phyloP scores from a whole-genome alignment of 2,797 vertebrate genomes.

The Eremophila alpestris region DNA sequence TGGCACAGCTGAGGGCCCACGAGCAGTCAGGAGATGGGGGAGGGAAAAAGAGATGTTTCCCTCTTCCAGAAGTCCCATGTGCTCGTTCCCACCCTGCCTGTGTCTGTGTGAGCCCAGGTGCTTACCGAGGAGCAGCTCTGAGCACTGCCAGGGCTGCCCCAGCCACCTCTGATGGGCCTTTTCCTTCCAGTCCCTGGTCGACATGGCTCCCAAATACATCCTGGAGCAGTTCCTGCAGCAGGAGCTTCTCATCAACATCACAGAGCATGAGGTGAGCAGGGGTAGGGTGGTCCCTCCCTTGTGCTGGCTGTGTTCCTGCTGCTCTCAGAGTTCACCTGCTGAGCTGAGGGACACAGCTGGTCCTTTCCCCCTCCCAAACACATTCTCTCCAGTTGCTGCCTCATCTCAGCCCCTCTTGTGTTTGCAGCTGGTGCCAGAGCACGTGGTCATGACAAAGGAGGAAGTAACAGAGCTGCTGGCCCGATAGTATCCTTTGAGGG shows the following conservation, averaged over 20 bases:
- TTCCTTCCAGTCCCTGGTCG: conserved; percentile 87
- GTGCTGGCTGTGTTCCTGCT: background rate
- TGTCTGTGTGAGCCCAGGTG: rapidly evolving
- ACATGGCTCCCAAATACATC: conserved; percentile 98
- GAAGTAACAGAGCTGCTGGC: conserved; percentile 92
- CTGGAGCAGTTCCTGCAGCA: conserved; percentile 97
- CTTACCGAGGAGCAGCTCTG: rapidly evolving
- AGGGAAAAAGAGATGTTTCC: rapidly evolving
- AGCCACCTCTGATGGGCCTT: background rate
- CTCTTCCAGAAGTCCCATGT: rapidly evolving
- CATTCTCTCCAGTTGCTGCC: background rate
- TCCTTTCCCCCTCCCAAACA: background rate
- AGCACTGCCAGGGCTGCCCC: background rate
- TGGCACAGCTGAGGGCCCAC: rapidly evolving
- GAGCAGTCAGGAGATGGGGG: too few relatives aligned
- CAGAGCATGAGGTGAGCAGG: conserved; percentile 90
- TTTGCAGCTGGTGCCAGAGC: conserved; percentile 92
- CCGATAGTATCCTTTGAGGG: conserved; percentile 91
- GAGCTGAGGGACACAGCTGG: rapidly evolving
- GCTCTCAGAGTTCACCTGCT: background rate
- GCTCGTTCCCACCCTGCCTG: rapidly evolving
- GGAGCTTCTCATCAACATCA: conserved; percentile 98
- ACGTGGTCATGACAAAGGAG: conserved; percentile 98
- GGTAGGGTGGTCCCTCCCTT: rapidly evolving
- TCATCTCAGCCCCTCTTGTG: background rate